Percentiles rank a stretch among this genome's conserved stretches.
Conservation (phyloP, 1,140 invertebrate species). For the Himalopsyche phryganea region DNA sequence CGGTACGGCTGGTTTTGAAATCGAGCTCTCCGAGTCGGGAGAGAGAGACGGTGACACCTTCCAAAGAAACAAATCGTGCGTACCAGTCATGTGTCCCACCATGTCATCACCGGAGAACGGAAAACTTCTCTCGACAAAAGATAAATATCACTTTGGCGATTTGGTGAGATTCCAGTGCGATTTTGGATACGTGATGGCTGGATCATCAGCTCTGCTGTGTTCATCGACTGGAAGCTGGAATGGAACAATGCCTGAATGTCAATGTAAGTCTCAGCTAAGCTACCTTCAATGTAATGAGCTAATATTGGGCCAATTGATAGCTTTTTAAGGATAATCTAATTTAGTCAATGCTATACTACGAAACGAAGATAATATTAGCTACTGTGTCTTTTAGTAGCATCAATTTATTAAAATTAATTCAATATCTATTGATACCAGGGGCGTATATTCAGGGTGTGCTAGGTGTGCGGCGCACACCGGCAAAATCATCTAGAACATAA, state of each 20-base stretch:
- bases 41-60: conserved; percentile 82
- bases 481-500: too few species aligned
- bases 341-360: too few species aligned
- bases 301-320: neutral
- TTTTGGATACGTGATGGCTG: conserved; percentile 90
- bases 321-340: conserved; percentile 4
- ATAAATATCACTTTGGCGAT: conserved; percentile 85
- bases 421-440: too few species aligned
- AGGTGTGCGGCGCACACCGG: too few species aligned
- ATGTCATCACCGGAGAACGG: conserved; percentile 86
- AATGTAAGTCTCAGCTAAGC: conserved; percentile 66
- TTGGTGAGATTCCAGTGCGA: conserved; percentile 89
- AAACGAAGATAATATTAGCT: too few species aligned
- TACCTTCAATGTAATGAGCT: too few species aligned
- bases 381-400: too few species aligned
- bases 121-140: conserved; percentile 76
- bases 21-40: conserved; percentile 82
- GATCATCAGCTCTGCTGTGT: conserved; percentile 79
- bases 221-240: conserved; percentile 91
- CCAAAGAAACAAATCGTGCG: conserved; percentile 92
- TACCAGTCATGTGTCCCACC: conserved; percentile 84
- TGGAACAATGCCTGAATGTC: conserved; percentile 86
- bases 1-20: conserved; percentile 85
- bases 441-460: too few species aligned
- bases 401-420: too few species aligned